Evolutionary conservation across 2,888 invertebrate species (phyloP).

Genomic region (Caenorhabditis uteleia): DNA sequence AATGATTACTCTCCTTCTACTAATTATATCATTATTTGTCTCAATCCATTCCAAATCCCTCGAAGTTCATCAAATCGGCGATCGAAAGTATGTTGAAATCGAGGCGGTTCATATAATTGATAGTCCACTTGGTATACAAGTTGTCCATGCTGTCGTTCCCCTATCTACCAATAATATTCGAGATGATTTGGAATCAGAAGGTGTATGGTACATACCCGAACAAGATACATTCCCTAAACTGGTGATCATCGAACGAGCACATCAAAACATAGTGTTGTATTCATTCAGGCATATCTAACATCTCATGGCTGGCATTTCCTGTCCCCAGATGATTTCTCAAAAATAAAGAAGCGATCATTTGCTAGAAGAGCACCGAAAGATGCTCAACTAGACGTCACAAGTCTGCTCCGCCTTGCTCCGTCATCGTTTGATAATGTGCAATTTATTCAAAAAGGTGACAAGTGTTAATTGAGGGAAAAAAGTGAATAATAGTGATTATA

Average conservation of each 20-base stretch:
- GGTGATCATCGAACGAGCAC: conserved; percentile 1
- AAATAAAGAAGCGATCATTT: conserved; percentile 12
- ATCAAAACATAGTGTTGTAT: neutral
- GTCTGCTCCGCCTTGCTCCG: conserved; percentile 21
- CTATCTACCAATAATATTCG: conserved; percentile 8
- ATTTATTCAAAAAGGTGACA: conserved; percentile 26
- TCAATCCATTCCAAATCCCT: neutral
- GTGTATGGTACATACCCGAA: conserved; percentile 36
- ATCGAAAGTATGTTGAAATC: conserved; percentile 17
- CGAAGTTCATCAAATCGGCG: conserved; percentile 8
- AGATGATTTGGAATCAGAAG: conserved; percentile 12
- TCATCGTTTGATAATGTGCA: conserved; percentile 26
- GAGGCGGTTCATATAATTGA: conserved; percentile 28
- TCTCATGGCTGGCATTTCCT: conserved; percentile 33
- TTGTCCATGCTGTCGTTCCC: conserved; percentile 30
- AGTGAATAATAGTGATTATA: too few species aligned
- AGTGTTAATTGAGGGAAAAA: neutral
- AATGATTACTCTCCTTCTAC: too few species aligned
- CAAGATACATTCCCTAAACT: conserved; percentile 26
- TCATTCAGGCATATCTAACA: conserved; percentile 25
- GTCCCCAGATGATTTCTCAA: conserved; percentile 1
- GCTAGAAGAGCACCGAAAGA: conserved; percentile 27
- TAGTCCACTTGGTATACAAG: conserved; percentile 17
- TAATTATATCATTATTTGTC: too few species aligned
- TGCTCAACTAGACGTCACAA: conserved; percentile 33